Evolutionary conservation across 2,113 vertebrate genomes (phyloP), one percentile per base, ranked within the genome.

Genomic region (Coturnix japonica): DNA sequence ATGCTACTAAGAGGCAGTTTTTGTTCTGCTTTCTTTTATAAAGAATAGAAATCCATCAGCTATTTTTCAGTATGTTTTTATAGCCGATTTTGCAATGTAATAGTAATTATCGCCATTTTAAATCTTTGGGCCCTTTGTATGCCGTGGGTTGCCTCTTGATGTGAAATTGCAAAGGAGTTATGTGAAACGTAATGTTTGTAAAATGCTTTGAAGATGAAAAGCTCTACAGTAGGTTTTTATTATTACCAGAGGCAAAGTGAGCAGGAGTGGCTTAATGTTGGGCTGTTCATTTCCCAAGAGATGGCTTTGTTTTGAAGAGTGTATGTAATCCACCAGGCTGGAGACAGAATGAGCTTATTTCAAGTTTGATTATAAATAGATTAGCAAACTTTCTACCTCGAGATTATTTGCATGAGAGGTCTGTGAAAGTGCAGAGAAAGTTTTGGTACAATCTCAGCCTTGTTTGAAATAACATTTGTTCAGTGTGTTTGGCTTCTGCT

Each of bases 131-230:
- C 65, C 85, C 53, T 78, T 94, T 19, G 1, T 69, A 21, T 61
- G 67, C 86, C 69, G 75, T 85, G 85, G 53, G 43, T 83, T 93
- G 53, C 69, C 85, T 91, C 56, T 91, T 91, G 46, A 89, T 95
- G 76, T 85, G 89, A 89, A 51, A 46, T 80, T 93, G 87, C 60
- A 71, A 30, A 83, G 79, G 79, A 85, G 79, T 92, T 80, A 41
- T 5, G 49, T 64, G 87, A 94, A 78, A 78, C 1, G 2, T 87
- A 71, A 81, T 81, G 35, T 81, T 87, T 74, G 64, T 80, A 78
- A 94, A 89, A 81, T 57, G 72, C 95, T 95, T 93, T 91, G 81
- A 94, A 92, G 92, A 90, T 95, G 9, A 95, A 91, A 92, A 93
- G 72, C 79, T 83, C 61, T 83, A 61, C 75, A n/a, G 79, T 72